A percentile compares a stretch with the other conserved stretches of the same genome.
phyloP scores from a whole-genome alignment of 1,140 invertebrate genomes.

The Drosophila punjabiensis region DNA sequence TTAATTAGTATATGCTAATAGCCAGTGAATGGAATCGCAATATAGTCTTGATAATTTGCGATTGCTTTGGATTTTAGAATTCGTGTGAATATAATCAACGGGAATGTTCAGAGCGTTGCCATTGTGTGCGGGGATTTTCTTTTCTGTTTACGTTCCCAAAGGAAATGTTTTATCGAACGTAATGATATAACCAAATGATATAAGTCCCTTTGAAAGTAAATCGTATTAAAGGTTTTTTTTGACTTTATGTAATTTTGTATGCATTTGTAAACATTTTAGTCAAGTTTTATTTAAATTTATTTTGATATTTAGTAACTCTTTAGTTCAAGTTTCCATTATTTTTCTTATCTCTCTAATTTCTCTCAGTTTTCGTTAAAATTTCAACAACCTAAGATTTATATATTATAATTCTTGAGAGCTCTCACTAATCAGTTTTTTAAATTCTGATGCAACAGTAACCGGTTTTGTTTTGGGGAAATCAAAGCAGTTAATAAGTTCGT shows the following conservation, averaged over 20 bases:
- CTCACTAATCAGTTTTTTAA: conserved; percentile 9
- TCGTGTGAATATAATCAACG: conserved; percentile 16
- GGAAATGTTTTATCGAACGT: conserved; percentile 4
- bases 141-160: conserved; percentile 13
- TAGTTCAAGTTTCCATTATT: neutral
- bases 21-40: conserved; percentile 17
- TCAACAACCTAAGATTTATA: neutral
- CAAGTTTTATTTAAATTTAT: no score
- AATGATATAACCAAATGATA: conserved; percentile 29
- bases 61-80: neutral
- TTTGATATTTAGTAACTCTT: neutral
- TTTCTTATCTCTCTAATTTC: neutral
- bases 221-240: neutral
- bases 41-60: conserved; percentile 1
- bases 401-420: conserved; percentile 23
- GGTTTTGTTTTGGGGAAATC: conserved; percentile 14
- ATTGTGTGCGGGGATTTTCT: conserved; percentile 13
- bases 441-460: conserved; percentile 28
- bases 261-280: no score
- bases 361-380: neutral
- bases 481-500: conserved; percentile 32
- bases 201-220: conserved; percentile 16
- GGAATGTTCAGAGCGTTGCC: neutral
- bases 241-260: conserved; percentile 11
- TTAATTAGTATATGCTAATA: conserved; percentile 34